Conservation (phyloP, 2,113 vertebrate species). For the Chloropsis hardwickii region DNA sequence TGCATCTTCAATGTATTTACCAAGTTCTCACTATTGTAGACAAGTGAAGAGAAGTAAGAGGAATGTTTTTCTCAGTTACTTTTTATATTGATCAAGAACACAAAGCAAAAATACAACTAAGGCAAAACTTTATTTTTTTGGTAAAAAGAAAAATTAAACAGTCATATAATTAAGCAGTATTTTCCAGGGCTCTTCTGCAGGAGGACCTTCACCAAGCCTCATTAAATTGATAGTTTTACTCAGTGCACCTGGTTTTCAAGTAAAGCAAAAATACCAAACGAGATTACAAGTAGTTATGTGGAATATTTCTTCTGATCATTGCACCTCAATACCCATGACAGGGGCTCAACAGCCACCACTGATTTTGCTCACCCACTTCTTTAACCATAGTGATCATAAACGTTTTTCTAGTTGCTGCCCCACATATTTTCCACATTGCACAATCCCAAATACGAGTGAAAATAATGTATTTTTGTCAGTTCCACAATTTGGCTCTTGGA, state of each 20-base stretch:
- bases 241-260: slow-evolving; percentile 22
- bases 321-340: not conserved
- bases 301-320: not conserved
- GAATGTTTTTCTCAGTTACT: not conserved
- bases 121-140: slow-evolving; percentile 69
- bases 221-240: not conserved
- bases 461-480: not conserved
- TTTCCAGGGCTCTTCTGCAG: not conserved
- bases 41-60: not conserved
- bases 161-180: slow-evolving; percentile 37
- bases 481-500: not conserved
- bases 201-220: not conserved
- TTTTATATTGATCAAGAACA: not conserved
- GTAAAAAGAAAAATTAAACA: slow-evolving; percentile 65
- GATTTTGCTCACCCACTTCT: not conserved
- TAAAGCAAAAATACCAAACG: not conserved
- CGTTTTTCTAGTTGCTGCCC: not conserved
- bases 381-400: not conserved
- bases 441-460: not conserved
- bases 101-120: slow-evolving; percentile 44
- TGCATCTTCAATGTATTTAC: not conserved
- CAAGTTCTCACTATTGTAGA: not conserved
- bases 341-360: not conserved
- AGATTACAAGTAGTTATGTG: not conserved
- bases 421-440: not conserved